Evolutionary conservation across 1,140 invertebrate genomes (phyloP).

Genomic region (Daktulosphaira vitifoliae): DNA sequence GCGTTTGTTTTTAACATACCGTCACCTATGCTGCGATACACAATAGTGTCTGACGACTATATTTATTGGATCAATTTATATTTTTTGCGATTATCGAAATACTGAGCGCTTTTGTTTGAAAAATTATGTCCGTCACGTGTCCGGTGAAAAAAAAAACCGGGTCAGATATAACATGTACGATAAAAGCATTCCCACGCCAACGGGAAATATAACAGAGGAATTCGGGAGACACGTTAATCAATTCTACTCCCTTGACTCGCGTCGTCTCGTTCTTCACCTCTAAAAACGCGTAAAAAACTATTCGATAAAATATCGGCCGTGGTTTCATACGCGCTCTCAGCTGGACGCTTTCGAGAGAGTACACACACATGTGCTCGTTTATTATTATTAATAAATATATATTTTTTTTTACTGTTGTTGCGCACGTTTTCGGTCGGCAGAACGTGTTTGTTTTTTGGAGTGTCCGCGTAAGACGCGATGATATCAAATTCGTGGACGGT

Average conservation of each 20-base stretch:
- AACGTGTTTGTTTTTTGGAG: constrained; percentile 27
- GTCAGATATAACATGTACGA: no score
- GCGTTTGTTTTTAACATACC: no score
- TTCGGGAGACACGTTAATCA: not conserved
- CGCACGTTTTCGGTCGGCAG: not conserved
- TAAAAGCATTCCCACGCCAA: not conserved
- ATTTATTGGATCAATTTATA: no score
- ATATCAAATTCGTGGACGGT: constrained; percentile 20
- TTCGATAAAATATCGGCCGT: constrained; percentile 16
- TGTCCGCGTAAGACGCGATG: not conserved
- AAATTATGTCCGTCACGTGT: not conserved
- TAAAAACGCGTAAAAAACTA: not conserved
- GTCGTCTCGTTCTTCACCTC: not conserved
- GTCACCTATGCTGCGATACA: no score
- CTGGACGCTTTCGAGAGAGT: not conserved
- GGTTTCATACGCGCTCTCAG: not conserved
- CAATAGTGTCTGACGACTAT: no score
- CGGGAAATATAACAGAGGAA: not conserved
- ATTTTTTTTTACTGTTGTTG: no score
- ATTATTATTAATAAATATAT: no score
- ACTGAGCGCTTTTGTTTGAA: not conserved
- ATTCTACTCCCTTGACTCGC: not conserved
- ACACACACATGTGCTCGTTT: no score
- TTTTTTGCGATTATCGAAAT: no score
- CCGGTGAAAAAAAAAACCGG: not conserved